A percentile compares a stretch with the other conserved stretches of the same genome.
These are phyloP conservation scores for Hoplostethus atlanticus DNA, from an alignment of 2,797 vertebrate species.

Conservation along the genomic window DNA sequence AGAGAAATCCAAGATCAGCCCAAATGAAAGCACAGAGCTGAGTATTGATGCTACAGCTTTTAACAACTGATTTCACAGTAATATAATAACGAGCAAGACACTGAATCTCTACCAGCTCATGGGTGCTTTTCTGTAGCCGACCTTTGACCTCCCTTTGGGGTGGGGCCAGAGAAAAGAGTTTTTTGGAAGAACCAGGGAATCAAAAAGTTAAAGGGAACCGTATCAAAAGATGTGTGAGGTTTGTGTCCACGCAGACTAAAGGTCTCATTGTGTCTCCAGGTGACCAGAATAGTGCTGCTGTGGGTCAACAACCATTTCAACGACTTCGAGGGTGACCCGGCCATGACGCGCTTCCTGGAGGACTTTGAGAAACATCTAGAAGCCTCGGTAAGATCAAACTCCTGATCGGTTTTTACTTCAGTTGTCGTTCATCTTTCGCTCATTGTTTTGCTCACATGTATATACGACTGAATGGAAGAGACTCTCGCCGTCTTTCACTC, in stretches of 20 bases:
- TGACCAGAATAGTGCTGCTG: constrained; percentile 94
- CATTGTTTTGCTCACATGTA: too few relatives aligned
- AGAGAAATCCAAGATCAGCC: neutral
- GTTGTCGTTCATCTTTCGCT: neutral
- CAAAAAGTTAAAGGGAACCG: neutral
- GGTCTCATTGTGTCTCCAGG: constrained; percentile 78
- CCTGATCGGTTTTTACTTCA: neutral
- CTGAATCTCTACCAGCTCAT: too few relatives aligned
- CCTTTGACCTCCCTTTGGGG: neutral
- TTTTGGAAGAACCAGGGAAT: neutral
- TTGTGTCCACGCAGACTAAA: neutral
- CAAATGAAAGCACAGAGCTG: neutral
- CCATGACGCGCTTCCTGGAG: constrained; percentile 96
- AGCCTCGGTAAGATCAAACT: constrained; percentile 84
- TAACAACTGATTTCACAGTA: too few relatives aligned
- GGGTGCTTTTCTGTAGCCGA: too few relatives aligned
- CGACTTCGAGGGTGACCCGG: constrained; percentile 96
- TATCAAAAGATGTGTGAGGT: neutral
- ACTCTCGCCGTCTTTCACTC: too few relatives aligned
- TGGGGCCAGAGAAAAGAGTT: too few relatives aligned
- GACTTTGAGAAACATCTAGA: constrained; percentile 95
- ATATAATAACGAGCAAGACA: too few relatives aligned
- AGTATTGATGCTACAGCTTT: too few relatives aligned
- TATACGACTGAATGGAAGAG: too few relatives aligned
- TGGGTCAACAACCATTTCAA: constrained; percentile 99